phyloP scores from a whole-genome alignment of 2,113 vertebrate species.

The Acanthisitta chloris region DNA sequence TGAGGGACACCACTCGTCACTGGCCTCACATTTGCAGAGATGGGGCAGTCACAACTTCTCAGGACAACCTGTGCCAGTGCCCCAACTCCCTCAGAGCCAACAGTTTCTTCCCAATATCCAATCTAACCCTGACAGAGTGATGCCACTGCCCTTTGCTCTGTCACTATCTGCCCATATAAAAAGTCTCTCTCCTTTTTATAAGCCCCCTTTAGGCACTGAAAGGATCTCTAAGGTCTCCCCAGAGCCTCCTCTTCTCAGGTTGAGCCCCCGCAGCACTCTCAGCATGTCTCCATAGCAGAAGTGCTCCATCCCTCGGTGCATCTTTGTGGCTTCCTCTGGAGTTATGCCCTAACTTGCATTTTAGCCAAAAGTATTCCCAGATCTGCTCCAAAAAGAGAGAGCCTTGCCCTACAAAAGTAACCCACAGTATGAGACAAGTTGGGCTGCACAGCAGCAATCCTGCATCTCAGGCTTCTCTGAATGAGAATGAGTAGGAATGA shows the following conservation, averaged over 20 bases:
- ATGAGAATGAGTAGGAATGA: neutral
- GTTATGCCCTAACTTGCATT: neutral
- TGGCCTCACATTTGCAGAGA: too few relatives aligned
- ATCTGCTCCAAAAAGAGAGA: neutral
- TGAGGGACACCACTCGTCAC: too few relatives aligned
- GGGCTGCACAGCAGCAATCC: neutral
- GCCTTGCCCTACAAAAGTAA: neutral
- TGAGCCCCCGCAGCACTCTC: neutral
- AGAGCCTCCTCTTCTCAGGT: neutral
- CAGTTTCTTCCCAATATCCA: neutral
- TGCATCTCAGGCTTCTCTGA: neutral
- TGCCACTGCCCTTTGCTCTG: neutral
- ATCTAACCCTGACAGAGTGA: rapidly evolving
- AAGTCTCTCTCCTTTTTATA: neutral
- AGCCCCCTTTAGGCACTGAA: rapidly evolving
- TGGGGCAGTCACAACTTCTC: neutral
- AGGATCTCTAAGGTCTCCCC: neutral
- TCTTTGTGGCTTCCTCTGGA: neutral
- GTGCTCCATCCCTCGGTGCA: neutral
- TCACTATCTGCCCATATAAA: neutral
- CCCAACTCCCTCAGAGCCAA: rapidly evolving
- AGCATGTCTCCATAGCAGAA: neutral
- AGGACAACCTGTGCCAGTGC: neutral
- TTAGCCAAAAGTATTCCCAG: neutral
- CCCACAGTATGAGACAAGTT: neutral